Evolutionary conservation across 2,797 vertebrate species (phyloP).

Genomic region (Fratercula arctica): DNA sequence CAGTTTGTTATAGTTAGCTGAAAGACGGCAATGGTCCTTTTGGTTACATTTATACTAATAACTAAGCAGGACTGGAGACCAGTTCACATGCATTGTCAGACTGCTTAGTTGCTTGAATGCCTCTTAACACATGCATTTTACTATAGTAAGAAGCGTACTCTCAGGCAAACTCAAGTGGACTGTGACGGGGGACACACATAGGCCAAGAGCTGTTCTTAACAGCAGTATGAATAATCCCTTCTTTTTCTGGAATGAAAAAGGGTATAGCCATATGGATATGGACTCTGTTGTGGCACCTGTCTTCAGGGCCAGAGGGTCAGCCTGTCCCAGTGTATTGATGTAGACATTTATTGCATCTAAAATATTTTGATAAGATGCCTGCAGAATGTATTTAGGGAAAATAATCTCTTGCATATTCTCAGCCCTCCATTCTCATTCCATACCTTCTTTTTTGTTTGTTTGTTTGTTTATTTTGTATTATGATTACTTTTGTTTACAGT

Average conservation of each 20-base stretch:
- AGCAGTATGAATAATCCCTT: not conserved
- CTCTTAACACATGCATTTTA: not conserved
- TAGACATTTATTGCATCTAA: not conserved
- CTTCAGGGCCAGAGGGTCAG: not conserved
- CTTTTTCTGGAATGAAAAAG: not conserved
- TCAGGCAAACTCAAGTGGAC: not conserved
- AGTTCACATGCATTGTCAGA: not conserved
- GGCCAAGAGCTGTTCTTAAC: not conserved
- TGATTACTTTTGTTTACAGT: not conserved
- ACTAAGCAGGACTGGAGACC: not conserved
- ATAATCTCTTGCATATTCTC: not conserved
- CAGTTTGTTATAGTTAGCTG: not conserved
- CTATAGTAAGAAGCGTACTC: not conserved
- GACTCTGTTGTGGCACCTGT: not conserved
- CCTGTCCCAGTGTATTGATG: not conserved
- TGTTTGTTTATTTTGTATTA: not conserved
- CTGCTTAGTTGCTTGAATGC: not conserved
- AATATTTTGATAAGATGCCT: not conserved
- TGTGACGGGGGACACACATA: not conserved
- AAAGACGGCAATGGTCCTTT: not conserved
- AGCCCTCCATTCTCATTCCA: not conserved
- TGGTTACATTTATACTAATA: not conserved
- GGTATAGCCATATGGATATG: fast-evolving
- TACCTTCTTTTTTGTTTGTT: no score
- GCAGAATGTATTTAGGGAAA: not conserved